These are phyloP conservation scores for Drosophila dives DNA, from an alignment of 2,888 invertebrate genomes.

Conservation along the genomic window DNA sequence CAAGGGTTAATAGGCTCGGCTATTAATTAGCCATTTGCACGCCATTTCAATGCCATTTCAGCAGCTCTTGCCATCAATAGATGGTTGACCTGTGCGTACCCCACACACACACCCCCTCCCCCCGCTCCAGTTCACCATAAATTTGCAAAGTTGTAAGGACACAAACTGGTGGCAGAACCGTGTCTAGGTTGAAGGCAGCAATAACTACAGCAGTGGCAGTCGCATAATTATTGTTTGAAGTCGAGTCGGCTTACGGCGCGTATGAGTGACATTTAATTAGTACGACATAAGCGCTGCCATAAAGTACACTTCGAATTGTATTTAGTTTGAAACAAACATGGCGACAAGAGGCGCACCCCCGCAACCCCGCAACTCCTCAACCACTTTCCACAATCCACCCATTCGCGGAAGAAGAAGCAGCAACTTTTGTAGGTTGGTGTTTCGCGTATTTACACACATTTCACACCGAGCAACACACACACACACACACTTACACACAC, in stretches of 20 bases:
- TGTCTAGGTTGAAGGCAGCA: constrained; percentile 8
- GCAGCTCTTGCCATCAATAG: constrained; percentile 40
- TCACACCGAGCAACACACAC: constrained; percentile 54
- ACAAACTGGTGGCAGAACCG: background rate
- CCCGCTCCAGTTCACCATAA: background rate
- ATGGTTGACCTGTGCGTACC: constrained; percentile 6
- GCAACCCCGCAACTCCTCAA: background rate
- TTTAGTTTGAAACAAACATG: constrained; percentile 67
- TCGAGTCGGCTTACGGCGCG: constrained; percentile 47
- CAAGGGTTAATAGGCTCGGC: constrained; percentile 20
- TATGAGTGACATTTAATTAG: constrained; percentile 76
- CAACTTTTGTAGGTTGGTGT: constrained; percentile 45
- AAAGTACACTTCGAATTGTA: constrained; percentile 70
- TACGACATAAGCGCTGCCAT: constrained; percentile 68
- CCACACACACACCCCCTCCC: background rate
- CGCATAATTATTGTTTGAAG: constrained; percentile 53
- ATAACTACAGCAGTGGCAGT: constrained; percentile 14
- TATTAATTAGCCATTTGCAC: constrained; percentile 68
- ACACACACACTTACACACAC: constrained; percentile 8
- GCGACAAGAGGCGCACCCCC: constrained; percentile 31
- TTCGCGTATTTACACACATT: constrained; percentile 65
- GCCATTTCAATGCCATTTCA: constrained; percentile 54
- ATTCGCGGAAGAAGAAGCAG: constrained; percentile 4
- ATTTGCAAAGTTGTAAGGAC: constrained; percentile 32
- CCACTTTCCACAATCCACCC: background rate